Percentiles rank a stretch among this genome's conserved stretches.
These are phyloP conservation scores for Ataeniobius toweri DNA, from an alignment of 2,797 vertebrate species.

Conservation along the genomic window DNA sequence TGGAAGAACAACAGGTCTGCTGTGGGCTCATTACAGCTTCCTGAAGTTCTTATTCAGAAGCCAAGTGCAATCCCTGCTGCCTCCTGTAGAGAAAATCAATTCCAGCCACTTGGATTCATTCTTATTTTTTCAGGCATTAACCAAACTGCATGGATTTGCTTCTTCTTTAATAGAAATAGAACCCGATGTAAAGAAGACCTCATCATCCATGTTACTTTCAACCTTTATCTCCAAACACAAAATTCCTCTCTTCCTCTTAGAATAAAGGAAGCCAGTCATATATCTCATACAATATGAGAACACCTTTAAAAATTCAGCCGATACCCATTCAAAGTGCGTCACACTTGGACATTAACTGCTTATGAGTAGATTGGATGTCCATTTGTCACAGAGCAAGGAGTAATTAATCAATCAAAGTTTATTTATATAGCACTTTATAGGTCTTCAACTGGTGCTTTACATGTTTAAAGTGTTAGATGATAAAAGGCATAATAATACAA, in stretches of 20 bases:
- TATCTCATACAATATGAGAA: background rate
- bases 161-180: background rate
- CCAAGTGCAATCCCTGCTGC: conserved; percentile 1
- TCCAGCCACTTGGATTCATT: background rate
- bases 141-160: conserved; percentile 3
- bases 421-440: no score
- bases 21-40: conserved; percentile 1
- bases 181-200: background rate
- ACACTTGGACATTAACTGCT: background rate
- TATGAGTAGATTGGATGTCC: background rate
- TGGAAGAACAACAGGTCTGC: conserved; percentile 1
- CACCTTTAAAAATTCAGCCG: background rate
- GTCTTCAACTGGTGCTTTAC: no score
- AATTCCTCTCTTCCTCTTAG: background rate
- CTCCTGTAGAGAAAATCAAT: background rate
- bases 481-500: no score
- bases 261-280: background rate
- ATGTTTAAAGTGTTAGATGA: no score
- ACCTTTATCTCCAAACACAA: background rate
- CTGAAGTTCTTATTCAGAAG: background rate
- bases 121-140: background rate
- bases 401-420: no score
- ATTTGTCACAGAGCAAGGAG: background rate
- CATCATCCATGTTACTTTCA: background rate
- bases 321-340: background rate